phyloP scores from a whole-genome alignment of 2,113 vertebrate genomes.

The Abramis brama region DNA sequence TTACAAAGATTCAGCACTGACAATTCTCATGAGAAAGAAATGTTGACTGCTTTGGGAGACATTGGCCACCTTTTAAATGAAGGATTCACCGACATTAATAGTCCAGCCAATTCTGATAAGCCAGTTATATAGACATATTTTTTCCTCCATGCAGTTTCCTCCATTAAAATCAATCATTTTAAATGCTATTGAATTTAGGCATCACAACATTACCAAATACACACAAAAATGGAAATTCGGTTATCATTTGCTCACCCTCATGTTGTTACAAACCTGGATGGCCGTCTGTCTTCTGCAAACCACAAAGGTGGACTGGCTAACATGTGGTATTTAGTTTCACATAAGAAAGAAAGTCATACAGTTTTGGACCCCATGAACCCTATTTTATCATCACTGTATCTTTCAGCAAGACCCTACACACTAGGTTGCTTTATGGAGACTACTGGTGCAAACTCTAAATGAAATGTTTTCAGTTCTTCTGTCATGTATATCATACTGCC shows the following conservation, averaged over 20 bases:
- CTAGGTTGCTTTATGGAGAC: not conserved
- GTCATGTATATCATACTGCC: not conserved
- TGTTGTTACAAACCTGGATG: not conserved
- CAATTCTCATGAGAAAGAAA: not conserved
- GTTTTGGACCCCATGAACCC: too few relatives aligned
- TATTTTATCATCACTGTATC: too few relatives aligned
- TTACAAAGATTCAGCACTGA: not conserved
- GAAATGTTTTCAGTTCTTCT: not conserved
- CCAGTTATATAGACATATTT: not conserved
- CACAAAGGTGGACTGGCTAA: not conserved
- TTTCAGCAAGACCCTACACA: too few relatives aligned
- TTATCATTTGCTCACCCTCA: not conserved
- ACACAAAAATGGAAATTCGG: not conserved
- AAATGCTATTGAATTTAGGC: too few relatives aligned
- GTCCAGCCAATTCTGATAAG: too few relatives aligned
- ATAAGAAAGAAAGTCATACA: too few relatives aligned
- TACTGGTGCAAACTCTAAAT: not conserved
- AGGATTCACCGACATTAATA: not conserved
- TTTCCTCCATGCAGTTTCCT: not conserved
- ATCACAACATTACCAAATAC: too few relatives aligned
- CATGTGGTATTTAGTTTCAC: too few relatives aligned
- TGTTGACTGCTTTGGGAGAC: not conserved
- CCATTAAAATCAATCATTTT: too few relatives aligned
- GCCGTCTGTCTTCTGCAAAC: not conserved
- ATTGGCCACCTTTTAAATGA: too few relatives aligned